A percentile compares a stretch with the other conserved stretches of the same genome.
Evolutionary conservation across 2,888 invertebrate genomes (phyloP).

Genomic region (Brachyptera risi): DNA sequence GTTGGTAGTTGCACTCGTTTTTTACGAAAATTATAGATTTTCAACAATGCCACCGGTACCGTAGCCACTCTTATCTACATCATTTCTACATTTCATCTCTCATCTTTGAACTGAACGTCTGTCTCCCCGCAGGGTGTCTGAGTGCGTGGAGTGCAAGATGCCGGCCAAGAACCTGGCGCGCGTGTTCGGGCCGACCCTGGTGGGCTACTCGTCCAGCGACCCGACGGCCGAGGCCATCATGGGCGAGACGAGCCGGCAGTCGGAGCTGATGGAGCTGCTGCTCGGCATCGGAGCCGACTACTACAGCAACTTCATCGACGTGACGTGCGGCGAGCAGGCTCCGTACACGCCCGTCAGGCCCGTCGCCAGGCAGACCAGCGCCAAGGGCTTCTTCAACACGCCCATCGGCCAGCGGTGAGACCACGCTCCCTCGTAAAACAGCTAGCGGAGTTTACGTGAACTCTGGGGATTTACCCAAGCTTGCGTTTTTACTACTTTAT

Average conservation of each 20-base stretch:
- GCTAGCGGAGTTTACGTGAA: too few relatives aligned
- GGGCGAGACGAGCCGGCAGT: conserved; percentile 70
- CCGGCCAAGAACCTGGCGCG: conserved; percentile 81
- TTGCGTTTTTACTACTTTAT: too few relatives aligned
- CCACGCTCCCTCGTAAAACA: too few relatives aligned
- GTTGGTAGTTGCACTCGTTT: neutral
- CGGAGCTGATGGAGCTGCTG: conserved; percentile 58
- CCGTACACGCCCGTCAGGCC: neutral
- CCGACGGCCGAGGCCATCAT: conserved; percentile 69
- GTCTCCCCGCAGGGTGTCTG: conserved; percentile 73
- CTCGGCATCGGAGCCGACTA: conserved; percentile 68
- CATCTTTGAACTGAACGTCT: too few relatives aligned
- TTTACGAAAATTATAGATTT: too few relatives aligned
- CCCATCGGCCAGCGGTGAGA: too few relatives aligned
- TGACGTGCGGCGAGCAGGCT: too few relatives aligned
- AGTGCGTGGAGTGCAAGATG: conserved; percentile 86
- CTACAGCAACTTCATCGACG: conserved; percentile 72
- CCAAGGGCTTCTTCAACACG: conserved; percentile 5
- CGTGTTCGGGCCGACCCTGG: conserved; percentile 90
- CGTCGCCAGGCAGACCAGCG: neutral
- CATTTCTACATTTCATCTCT: too few relatives aligned
- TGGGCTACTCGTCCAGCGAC: conserved; percentile 79
- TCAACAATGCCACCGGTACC: too few relatives aligned
- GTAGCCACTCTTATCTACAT: too few relatives aligned
- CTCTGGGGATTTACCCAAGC: too few relatives aligned